A percentile compares a stretch with the other conserved stretches of the same genome.
Conservation (phyloP, 2,113 vertebrate genomes). For the Coreoperca whiteheadi region DNA sequence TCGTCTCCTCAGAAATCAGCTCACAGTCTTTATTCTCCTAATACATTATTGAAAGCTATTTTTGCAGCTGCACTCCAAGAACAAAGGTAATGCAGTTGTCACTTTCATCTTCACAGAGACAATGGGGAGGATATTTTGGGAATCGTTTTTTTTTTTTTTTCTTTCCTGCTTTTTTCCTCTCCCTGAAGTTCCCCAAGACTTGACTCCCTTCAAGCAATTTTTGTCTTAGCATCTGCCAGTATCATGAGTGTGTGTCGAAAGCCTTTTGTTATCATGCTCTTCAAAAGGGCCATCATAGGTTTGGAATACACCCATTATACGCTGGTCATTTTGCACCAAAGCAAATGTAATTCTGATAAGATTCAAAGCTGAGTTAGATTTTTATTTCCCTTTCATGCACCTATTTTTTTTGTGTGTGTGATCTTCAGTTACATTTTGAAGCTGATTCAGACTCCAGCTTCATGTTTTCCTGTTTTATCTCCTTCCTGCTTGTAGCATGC, state of each 20-base stretch:
- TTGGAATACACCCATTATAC: conserved; percentile 36
- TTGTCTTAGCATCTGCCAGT: conserved; percentile 47
- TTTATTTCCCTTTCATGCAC: conserved; percentile 40
- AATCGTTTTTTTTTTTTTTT: conserved; percentile 39
- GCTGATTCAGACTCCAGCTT: conserved; percentile 5
- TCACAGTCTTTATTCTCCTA: conserved; percentile 69
- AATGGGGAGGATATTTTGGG: conserved; percentile 71
- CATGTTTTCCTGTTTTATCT: conserved; percentile 54
- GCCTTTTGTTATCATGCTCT: conserved; percentile 45
- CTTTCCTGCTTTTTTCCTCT: conserved; percentile 9
- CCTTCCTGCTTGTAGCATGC: conserved; percentile 23
- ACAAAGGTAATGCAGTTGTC: conserved; percentile 77
- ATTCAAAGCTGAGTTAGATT: conserved; percentile 28
- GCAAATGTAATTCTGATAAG: conserved; percentile 25
- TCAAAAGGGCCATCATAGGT: conserved; percentile 30
- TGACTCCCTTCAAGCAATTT: conserved; percentile 60
- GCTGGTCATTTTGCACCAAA: conserved; percentile 33
- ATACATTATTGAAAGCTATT: conserved; percentile 82
- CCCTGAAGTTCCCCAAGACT: conserved; percentile 57
- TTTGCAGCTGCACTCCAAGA: conserved; percentile 72
- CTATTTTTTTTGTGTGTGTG: conserved; percentile 18
- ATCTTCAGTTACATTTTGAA: conserved; percentile 29
- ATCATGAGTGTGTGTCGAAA: conserved; percentile 28
- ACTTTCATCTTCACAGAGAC: conserved; percentile 74
- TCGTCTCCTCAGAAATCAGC: conserved; percentile 68